Evolutionary conservation across 2,113 vertebrate species (phyloP).

Genomic region (Melanerpes aurifrons): DNA sequence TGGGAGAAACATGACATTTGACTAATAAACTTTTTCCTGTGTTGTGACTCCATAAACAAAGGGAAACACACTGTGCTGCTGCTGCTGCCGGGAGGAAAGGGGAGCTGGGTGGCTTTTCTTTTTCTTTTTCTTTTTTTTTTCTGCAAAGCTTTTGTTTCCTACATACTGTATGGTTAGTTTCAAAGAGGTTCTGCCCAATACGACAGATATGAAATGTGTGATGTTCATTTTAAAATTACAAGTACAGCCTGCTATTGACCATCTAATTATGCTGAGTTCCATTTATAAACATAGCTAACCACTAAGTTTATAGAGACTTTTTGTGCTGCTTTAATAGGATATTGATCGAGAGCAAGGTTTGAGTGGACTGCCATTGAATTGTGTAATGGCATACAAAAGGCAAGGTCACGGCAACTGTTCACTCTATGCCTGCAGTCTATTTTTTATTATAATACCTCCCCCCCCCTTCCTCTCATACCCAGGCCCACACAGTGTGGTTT

Average conservation of each 20-base stretch:
- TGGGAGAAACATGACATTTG: slow-evolving; percentile 47
- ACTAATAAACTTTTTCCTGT: slow-evolving; percentile 60
- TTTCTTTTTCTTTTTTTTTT: background rate
- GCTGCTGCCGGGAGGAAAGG: slow-evolving; percentile 16
- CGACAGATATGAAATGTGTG: slow-evolving; percentile 75
- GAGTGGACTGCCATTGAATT: slow-evolving; percentile 94
- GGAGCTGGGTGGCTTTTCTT: background rate
- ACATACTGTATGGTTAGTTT: background rate
- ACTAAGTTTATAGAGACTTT: slow-evolving; percentile 93
- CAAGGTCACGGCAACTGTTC: slow-evolving; percentile 88
- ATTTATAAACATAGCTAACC: slow-evolving; percentile 92
- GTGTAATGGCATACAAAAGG: slow-evolving; percentile 92
- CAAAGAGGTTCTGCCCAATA: slow-evolving; percentile 48
- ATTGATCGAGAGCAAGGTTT: slow-evolving; percentile 97
- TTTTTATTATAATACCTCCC: slow-evolving; percentile 77
- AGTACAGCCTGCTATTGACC: slow-evolving; percentile 84
- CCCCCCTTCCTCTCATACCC: slow-evolving; percentile 46
- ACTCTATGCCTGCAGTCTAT: slow-evolving; percentile 70
- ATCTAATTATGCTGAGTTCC: slow-evolving; percentile 90
- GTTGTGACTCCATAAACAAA: slow-evolving; percentile 65
- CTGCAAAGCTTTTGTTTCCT: slow-evolving; percentile 46
- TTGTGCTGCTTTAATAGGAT: slow-evolving; percentile 97
- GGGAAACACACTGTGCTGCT: slow-evolving; percentile 30
- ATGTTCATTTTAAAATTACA: slow-evolving; percentile 85
- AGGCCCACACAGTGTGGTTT: slow-evolving; percentile 51